Percentiles rank a stretch among this genome's conserved stretches.
Conservation (phyloP, 2,797 vertebrate species). For the Malacoraja senta region DNA sequence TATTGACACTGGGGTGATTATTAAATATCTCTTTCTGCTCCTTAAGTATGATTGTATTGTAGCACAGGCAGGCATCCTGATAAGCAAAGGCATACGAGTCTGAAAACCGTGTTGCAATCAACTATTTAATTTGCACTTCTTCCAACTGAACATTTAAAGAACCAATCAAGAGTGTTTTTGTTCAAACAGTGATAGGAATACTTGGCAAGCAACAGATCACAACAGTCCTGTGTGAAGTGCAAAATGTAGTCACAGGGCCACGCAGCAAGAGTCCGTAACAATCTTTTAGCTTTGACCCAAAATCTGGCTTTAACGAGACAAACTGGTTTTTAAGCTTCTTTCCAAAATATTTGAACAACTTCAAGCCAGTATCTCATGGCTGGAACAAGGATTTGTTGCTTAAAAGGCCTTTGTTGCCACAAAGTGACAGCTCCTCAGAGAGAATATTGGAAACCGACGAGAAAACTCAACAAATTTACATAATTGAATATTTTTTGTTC, state of each 20-base stretch:
- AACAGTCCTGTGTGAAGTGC: background rate
- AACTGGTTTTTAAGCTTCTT: background rate
- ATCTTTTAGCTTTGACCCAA: background rate
- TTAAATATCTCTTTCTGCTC: background rate
- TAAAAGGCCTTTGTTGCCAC: background rate
- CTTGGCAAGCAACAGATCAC: background rate
- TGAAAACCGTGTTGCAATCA: background rate
- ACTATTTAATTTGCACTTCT: background rate
- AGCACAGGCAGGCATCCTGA: background rate
- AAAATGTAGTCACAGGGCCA: background rate
- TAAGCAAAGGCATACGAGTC: background rate
- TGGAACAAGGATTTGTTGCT: background rate
- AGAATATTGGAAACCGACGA: background rate
- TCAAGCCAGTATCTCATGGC: background rate
- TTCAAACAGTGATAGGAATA: background rate
- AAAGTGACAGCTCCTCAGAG: background rate
- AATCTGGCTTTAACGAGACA: background rate
- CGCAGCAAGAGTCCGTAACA: background rate
- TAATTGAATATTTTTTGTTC: background rate
- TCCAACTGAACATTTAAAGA: background rate
- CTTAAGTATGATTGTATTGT: background rate
- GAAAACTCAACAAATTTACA: background rate
- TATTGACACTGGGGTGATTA: background rate
- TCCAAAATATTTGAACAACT: background rate
- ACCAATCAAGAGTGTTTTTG: background rate